These are phyloP conservation scores for Caloenas nicobarica DNA, from an alignment of 2,113 vertebrate species.

Conservation along the genomic window DNA sequence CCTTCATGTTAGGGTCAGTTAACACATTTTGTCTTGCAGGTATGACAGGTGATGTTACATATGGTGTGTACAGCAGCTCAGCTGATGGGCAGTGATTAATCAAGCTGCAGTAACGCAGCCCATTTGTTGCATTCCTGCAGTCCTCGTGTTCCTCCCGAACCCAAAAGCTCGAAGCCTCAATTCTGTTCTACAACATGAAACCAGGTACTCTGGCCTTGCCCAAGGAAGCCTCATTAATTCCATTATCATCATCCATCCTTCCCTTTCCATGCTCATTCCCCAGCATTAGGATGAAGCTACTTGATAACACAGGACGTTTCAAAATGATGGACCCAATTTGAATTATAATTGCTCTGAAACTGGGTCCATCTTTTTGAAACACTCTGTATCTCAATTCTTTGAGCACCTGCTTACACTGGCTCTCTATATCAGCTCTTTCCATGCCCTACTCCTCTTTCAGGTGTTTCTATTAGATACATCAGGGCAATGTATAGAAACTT, in stretches of 20 bases:
- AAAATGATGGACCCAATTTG: too few relatives aligned
- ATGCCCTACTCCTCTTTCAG: neutral
- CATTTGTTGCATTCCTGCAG: neutral
- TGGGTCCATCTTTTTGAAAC: too few relatives aligned
- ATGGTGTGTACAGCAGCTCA: neutral
- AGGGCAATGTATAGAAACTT: neutral
- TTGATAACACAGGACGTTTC: neutral
- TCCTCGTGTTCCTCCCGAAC: accelerated
- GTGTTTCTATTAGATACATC: neutral
- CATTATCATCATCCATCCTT: neutral
- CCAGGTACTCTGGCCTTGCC: neutral
- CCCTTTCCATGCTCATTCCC: neutral
- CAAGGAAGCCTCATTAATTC: neutral
- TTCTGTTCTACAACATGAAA: neutral
- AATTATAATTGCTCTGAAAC: too few relatives aligned
- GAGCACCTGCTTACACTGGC: neutral
- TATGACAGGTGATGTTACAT: neutral
- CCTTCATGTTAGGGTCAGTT: neutral
- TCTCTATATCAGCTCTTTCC: neutral
- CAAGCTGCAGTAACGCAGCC: neutral
- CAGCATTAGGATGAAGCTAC: neutral
- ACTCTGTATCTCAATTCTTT: neutral
- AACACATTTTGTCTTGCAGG: neutral
- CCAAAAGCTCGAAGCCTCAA: neutral
- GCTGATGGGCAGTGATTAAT: neutral